These are phyloP conservation scores for Sesamia inferens DNA, from an alignment of 2,888 invertebrate genomes.

Conservation along the genomic window DNA sequence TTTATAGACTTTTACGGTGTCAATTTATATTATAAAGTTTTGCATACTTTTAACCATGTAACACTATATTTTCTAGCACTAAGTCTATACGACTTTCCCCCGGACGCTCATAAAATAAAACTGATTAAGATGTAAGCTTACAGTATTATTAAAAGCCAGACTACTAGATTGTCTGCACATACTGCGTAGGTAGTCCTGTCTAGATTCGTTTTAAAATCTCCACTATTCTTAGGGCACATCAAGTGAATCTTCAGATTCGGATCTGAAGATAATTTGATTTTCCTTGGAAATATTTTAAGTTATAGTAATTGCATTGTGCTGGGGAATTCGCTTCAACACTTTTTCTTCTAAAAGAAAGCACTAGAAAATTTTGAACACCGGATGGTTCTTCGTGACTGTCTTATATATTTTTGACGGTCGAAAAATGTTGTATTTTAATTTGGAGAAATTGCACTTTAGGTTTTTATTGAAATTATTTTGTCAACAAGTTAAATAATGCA, in stretches of 20 bases:
- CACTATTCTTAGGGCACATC: not conserved
- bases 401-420: not conserved
- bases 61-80: conserved; percentile 35
- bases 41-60: conserved; percentile 12
- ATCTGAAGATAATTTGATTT: not conserved
- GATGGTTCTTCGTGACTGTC: not conserved
- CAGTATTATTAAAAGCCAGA: conserved; percentile 57
- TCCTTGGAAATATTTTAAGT: not conserved
- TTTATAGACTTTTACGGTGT: conserved; percentile 28
- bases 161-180: conserved; percentile 53
- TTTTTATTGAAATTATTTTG: no score
- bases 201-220: conserved; percentile 33
- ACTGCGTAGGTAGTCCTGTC: conserved; percentile 52
- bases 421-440: not conserved
- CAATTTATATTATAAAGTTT: conserved; percentile 6
- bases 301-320: not conserved
- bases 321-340: not conserved
- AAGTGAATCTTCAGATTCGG: not conserved
- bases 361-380: not conserved
- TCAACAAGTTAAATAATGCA: no score
- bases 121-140: conserved; percentile 49
- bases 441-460: no score
- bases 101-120: conserved; percentile 52
- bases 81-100: conserved; percentile 28
- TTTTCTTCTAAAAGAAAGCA: not conserved